Base-by-base conservation (phyloP, 2,888 invertebrate species). In the Odontocolon sp. region DNA sequence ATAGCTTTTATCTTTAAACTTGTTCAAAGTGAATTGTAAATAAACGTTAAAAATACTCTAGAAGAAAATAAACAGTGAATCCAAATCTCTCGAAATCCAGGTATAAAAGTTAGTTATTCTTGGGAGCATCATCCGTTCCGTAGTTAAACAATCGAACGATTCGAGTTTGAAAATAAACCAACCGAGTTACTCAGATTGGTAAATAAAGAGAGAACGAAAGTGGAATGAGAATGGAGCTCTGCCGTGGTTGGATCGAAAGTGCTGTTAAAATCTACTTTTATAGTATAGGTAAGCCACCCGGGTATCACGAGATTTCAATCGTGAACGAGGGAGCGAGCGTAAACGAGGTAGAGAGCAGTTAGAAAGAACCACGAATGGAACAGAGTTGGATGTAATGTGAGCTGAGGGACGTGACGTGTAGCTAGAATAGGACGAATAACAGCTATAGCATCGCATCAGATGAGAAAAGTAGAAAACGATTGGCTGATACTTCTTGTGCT, bases 191-290 rank as follows among this genome's bases (percentile, higher is more conserved):
- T 40, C 28, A 18, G n/a, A 18, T 16, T 33, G n/a, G 11, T 66
- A 18, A 52, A 66, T 6, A 38, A 4, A 23, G 16, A 18, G 38
- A 3, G 23, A 5, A 36, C 28, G 28, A 66, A 14, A 52, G 28
- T 52, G 6, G 50, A 26, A 9, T 64, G 9, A 52, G 38, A 66
- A n/a, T n/a, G n/a, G n/a, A n/a, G 64, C 52, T 52, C 40, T 40
- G 23, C 18, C 11, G 3, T 18, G 45, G 11, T 18, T 33, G 14
- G 45, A 31, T 28, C n/a, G 6, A 16, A 11, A 21, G n/a, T 3
- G 21, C 28, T n/a, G 21, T 45, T 31, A 21, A 45, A 45, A 45
- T 61, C 18, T 45, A 21, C 31, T 42, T 59, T 59, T 59, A 14
- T 31, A 31, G 18, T 31, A 45, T 31, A 28, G n/a, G n/a, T n/a